Base-by-base conservation (phyloP, 2,113 vertebrate genomes). In the Oreochromis tanganicae region DNA sequence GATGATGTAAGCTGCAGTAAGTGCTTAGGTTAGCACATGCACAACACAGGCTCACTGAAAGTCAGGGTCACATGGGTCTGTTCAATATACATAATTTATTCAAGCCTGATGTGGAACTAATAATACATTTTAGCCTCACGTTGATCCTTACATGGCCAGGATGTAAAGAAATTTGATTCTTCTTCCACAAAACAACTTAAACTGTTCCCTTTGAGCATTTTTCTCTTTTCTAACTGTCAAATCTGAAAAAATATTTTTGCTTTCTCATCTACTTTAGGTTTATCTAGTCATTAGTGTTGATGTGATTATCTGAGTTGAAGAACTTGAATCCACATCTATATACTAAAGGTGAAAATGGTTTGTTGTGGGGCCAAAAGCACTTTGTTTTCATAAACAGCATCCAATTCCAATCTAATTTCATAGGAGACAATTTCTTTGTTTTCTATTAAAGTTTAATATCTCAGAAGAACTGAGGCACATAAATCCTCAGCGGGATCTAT, bases 11-110 rank as follows among this genome's bases (percentile, higher is more conserved):
- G 84, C 85, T 63, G 84, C 82, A 61, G 84, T 54, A 89, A 92
- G 84, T 86, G 89, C 92, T 91, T 81, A 73, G 80, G 56, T 83
- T 80, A 43, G 91, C 90, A 85, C 50, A 68, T 61, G 52, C 81
- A 85, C 59, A 41, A 19, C 81, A 54, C 38, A 7, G 16, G 79
- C 83, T 68, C 61, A 24, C 2, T 4, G 24, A 71, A 50, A 21
- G 84, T 6, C 2, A 46, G 56, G 90, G 87, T 90, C 88, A 87
- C 29, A 85, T 48, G 80, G 78, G 56, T 81, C 8, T 38, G 63
- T 36, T 82, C 63, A 78, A 48, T 55, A 8, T 78, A 27, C 43
- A 34, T 56, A 82, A 54, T 85, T 86, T 80, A 88, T 85, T 85
- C 81, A 27, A 8, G 75, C 27, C 55, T 50, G 61, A 84, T 85